phyloP scores from a whole-genome alignment of 2,113 vertebrate species.

The Muntiacus muntjak region DNA sequence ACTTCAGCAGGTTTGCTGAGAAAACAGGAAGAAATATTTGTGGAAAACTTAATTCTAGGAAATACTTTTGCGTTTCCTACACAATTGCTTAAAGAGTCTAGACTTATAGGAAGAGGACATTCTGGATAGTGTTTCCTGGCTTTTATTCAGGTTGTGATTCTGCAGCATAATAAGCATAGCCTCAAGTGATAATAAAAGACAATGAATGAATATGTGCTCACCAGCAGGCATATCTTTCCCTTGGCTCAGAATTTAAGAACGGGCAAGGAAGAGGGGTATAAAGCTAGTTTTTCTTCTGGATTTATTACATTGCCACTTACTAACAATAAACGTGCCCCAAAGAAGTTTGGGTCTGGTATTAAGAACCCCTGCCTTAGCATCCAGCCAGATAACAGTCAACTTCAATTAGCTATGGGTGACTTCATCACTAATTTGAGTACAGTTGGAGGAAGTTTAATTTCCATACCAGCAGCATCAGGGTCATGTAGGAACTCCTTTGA shows the following conservation, averaged over 20 bases:
- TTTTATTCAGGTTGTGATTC: conserved; percentile 54
- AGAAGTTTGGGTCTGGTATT: background rate
- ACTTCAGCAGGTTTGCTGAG: background rate
- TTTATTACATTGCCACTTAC: background rate
- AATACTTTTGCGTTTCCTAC: background rate
- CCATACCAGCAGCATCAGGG: background rate
- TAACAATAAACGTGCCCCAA: background rate
- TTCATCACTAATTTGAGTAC: background rate
- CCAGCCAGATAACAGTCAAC: background rate
- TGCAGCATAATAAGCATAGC: conserved; percentile 16
- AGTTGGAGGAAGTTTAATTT: background rate
- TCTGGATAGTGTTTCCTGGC: conserved; percentile 35
- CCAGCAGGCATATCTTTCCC: conserved; percentile 25
- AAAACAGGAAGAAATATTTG: conserved; percentile 35
- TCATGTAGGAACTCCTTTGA: background rate
- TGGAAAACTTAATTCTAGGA: conserved; percentile 49
- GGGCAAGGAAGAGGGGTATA: background rate
- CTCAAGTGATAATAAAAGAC: conserved; percentile 50
- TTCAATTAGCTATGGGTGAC: background rate
- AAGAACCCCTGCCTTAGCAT: background rate
- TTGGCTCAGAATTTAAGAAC: background rate
- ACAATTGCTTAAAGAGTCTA: conserved; percentile 16
- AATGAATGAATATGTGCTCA: conserved; percentile 36
- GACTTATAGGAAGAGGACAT: conserved; percentile 23
- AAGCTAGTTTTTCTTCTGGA: background rate